Conservation (phyloP, 2,888 invertebrate species). For the Exocentrus adspersus region DNA sequence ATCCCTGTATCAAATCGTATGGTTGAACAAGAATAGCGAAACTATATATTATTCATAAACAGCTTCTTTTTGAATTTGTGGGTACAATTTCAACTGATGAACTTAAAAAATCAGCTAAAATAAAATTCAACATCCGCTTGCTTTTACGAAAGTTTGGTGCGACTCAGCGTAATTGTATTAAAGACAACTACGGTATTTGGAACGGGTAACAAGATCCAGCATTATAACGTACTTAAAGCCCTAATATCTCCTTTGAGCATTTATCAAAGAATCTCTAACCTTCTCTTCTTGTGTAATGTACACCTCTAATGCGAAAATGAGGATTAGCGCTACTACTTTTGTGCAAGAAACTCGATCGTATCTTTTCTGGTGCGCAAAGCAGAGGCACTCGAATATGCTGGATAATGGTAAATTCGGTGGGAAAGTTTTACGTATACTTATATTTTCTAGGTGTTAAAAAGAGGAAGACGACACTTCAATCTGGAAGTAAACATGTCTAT, state of each 20-base stretch:
- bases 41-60: too few relatives aligned
- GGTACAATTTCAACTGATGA: too few relatives aligned
- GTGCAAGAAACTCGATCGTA: slow-evolving; percentile 37
- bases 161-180: slow-evolving; percentile 12
- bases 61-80: too few relatives aligned
- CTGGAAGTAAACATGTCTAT: not conserved
- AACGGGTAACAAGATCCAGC: slow-evolving; percentile 50
- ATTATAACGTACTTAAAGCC: slow-evolving; percentile 50
- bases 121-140: not conserved
- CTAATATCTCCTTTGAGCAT: slow-evolving; percentile 53
- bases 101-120: too few relatives aligned
- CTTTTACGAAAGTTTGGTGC: not conserved
- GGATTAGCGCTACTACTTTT: slow-evolving; percentile 38
- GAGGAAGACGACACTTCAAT: not conserved
- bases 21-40: too few relatives aligned
- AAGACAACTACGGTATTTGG: slow-evolving; percentile 18
- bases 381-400: slow-evolving; percentile 23
- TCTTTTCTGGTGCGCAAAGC: slow-evolving; percentile 32
- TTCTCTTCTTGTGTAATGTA: slow-evolving; percentile 51
- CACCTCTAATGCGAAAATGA: slow-evolving; percentile 51
- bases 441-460: slow-evolving; percentile 19
- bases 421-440: slow-evolving; percentile 29
- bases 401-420: slow-evolving; percentile 31
- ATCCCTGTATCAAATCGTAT: too few relatives aligned
- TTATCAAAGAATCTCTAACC: slow-evolving; percentile 54